Evolutionary conservation across 2,888 invertebrate genomes (phyloP).

Genomic region (Drosophila affinis): DNA sequence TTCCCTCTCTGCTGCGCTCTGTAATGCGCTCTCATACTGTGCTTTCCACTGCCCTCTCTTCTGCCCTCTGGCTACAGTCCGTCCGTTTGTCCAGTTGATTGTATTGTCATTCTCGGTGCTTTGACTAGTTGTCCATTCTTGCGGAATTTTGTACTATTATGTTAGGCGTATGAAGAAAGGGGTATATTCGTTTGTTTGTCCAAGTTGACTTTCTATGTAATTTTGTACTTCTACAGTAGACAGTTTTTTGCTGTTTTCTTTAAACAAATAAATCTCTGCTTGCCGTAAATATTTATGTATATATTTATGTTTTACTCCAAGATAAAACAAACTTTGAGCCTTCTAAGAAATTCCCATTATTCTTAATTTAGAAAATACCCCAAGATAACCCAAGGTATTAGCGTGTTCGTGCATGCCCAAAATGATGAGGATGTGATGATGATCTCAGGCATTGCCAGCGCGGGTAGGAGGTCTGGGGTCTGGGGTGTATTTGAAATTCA

Average conservation of each 20-base stretch:
- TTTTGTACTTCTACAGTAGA: too few relatives aligned
- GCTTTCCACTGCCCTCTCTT: not conserved
- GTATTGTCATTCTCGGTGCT: constrained; percentile 55
- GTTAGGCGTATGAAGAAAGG: not conserved
- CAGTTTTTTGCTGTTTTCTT: too few relatives aligned
- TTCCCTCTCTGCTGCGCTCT: not conserved
- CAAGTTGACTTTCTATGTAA: too few relatives aligned
- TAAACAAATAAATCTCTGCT: too few relatives aligned
- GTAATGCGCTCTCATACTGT: not conserved
- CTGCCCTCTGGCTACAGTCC: constrained; percentile 5
- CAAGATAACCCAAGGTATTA: constrained; percentile 1
- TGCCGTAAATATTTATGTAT: too few relatives aligned
- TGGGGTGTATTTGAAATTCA: constrained; percentile 66
- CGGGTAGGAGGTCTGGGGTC: constrained; percentile 19
- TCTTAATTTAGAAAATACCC: not conserved
- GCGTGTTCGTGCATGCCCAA: constrained; percentile 7
- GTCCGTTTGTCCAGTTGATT: constrained; percentile 53
- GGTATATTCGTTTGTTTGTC: constrained; percentile 6
- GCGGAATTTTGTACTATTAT: not conserved
- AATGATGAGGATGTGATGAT: constrained; percentile 21
- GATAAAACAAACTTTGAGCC: not conserved
- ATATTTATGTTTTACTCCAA: not conserved
- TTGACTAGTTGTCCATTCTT: constrained; percentile 26
- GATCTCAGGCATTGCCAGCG: constrained; percentile 28
- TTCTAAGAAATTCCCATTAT: not conserved